phyloP scores from a whole-genome alignment of 2,113 vertebrate species.

The Oryzias celebensis region DNA sequence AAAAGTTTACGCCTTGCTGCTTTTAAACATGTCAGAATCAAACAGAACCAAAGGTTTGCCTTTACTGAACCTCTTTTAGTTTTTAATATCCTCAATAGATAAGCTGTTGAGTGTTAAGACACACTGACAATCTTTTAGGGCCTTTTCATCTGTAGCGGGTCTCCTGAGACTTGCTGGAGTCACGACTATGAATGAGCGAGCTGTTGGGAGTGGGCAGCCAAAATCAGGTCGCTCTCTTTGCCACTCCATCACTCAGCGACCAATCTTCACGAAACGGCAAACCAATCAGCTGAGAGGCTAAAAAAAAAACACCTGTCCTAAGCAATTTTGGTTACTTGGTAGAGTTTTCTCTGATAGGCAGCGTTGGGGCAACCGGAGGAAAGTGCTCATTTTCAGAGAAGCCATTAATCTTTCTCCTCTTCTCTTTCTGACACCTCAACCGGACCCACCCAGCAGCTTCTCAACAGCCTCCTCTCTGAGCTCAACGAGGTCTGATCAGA shows the following conservation, averaged over 20 bases:
- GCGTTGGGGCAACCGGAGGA: slow-evolving; percentile 43
- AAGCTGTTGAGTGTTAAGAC: slow-evolving; percentile 32
- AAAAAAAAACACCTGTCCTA: slow-evolving; percentile 61
- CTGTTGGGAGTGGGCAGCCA: slow-evolving; percentile 51
- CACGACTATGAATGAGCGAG: slow-evolving; percentile 58
- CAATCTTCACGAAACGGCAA: slow-evolving; percentile 49
- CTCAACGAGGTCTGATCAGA: slow-evolving; percentile 60
- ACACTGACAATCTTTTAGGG: slow-evolving; percentile 39
- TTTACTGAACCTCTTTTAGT: slow-evolving; percentile 24
- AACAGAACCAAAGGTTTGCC: background rate
- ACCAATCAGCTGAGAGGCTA: slow-evolving; percentile 56
- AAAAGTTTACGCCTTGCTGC: slow-evolving; percentile 5
- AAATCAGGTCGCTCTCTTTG: slow-evolving; percentile 38
- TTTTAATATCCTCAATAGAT: slow-evolving; percentile 43
- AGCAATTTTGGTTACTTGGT: slow-evolving; percentile 49
- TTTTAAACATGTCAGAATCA: background rate
- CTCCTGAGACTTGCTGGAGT: slow-evolving; percentile 46
- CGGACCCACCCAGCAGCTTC: slow-evolving; percentile 57
- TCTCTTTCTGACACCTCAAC: slow-evolving; percentile 70
- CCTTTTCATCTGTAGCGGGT: slow-evolving; percentile 38
- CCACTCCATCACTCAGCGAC: slow-evolving; percentile 66
- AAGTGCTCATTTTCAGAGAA: slow-evolving; percentile 54
- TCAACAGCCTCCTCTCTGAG: slow-evolving; percentile 46
- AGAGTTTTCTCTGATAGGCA: slow-evolving; percentile 49
- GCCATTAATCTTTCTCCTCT: slow-evolving; percentile 77